Evolutionary conservation across 2,888 invertebrate species (phyloP), one percentile per base, ranked within the genome.

Genomic region (Apotomis betuletana): DNA sequence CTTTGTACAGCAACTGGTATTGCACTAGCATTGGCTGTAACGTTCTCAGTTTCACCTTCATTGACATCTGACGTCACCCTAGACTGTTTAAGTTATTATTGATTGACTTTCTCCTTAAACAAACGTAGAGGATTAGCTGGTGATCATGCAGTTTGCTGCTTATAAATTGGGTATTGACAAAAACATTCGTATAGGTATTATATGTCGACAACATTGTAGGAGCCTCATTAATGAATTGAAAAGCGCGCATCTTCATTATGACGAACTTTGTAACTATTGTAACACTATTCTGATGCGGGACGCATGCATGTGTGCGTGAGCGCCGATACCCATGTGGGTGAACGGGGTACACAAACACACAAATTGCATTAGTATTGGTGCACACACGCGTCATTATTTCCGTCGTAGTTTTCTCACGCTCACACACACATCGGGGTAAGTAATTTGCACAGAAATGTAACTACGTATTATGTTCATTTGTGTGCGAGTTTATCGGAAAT

Each of bases 331-430:
- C 77, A 78, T 81, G 79, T 80, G 77, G 60, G 76, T 76, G 68
- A 74, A 59, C 62, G 41, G 69, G 70, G 65, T 74, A 79, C 83
- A 80, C 79, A 79, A 81, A 83, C 83, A 80, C 80, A 82, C 79
- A 80, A 83, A 84, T 83, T 82, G 82, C 84, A 81, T 84, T 82
- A 83, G 85, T 85, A 83, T 81, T 80, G 77, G 80, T 81, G 80
- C 86, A 86, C 86, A 89, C 87, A 87, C 77, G 76, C 81, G 77
- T 80, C 81, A 85, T 86, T 87, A 87, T 88, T 86, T 88, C 87
- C 88, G 86, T 84, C 83, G 90, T 87, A 88, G 86, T 88, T 91
- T 93, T 93, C 93, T 91, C 93, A 93, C 92, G 92, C 90, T 92
- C 85, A 89, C 90, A 87, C 86, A 87, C 86, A 80, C 85, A 85